Conservation (phyloP, 1,140 invertebrate genomes). For the Drosophila yakuba region DNA sequence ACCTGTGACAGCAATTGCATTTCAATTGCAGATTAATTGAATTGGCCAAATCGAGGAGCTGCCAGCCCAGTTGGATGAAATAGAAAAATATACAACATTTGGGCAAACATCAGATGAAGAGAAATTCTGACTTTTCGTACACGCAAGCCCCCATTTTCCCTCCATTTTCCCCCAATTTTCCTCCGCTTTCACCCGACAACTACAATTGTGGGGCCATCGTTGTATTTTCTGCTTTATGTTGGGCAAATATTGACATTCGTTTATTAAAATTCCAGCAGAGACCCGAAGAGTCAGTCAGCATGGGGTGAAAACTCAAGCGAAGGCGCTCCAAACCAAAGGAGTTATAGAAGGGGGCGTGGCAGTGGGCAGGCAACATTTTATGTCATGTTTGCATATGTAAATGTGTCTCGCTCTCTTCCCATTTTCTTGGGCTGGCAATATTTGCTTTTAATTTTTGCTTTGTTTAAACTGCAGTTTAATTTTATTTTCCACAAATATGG, state of each 20-base stretch:
- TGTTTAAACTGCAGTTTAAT: conserved; percentile 84
- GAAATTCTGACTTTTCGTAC: conserved; percentile 41
- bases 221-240: conserved; percentile 84
- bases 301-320: conserved; percentile 25
- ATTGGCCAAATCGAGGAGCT: conserved; percentile 39
- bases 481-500: conserved; percentile 82
- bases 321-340: conserved; percentile 30
- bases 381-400: conserved; percentile 84
- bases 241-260: conserved; percentile 83
- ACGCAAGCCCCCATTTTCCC: neutral
- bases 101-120: conserved; percentile 51
- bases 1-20: conserved; percentile 54
- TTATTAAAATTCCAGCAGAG: conserved; percentile 81
- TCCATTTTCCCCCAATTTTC: conserved; percentile 1
- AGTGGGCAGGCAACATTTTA: conserved; percentile 51
- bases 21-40: conserved; percentile 59
- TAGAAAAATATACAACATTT: conserved; percentile 51
- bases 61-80: neutral
- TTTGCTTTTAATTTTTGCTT: conserved; percentile 83
- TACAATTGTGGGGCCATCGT: conserved; percentile 40
- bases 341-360: conserved; percentile 8
- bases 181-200: conserved; percentile 13
- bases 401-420: conserved; percentile 44
- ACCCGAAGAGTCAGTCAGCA: conserved; percentile 37
- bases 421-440: conserved; percentile 63